Evolutionary conservation across 2,797 vertebrate genomes (phyloP), one percentile per base, ranked within the genome.

Genomic region (Buceros bicornis): DNA sequence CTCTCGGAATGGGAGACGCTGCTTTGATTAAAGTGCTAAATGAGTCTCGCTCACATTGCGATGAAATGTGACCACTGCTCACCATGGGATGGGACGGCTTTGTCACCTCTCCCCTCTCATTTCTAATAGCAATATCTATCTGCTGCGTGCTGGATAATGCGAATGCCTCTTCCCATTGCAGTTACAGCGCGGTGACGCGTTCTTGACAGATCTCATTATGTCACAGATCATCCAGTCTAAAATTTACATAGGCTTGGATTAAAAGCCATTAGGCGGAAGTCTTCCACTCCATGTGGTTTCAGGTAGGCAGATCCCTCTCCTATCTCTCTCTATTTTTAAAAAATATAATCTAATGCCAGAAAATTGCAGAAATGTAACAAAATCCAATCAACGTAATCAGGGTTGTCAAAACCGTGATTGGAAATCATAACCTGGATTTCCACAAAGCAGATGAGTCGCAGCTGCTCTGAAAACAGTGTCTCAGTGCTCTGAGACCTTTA

Each of bases 201-300:
- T 76, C 94, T 96, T 97, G 98, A 93, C 98, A 97, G 97, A 95
- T 96, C 96, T 96, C 93, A 88, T 97, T 98, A 96, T 94, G 96
- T 61, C 93, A 82, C 85, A 91, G 90, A 95, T 94, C 95, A 96
- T 20, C 72, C 26, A 7, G 53, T 76, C 88, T 74, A 85, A 96
- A 96, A 97, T 97, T 97, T 93, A 78, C 90, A 74, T 40, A 85
- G 96, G 28, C 82, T 96, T 82, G 94, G 82, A 94, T 95, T 96
- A 96, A 93, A 96, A 95, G n/a, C 40, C 48, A 58, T 93, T 83
- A 94, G 81, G 35, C 17, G 50, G 84, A 70, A 90, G 45, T 72
- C 56, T 19, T 69, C 28, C 18, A 5, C 58, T 91, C 48, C 33
- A 6, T 29, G 33, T 33, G 53, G 58, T 45, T 95, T 96, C 89